phyloP scores from a whole-genome alignment of 2,797 vertebrate species.

The Squalus acanthias region DNA sequence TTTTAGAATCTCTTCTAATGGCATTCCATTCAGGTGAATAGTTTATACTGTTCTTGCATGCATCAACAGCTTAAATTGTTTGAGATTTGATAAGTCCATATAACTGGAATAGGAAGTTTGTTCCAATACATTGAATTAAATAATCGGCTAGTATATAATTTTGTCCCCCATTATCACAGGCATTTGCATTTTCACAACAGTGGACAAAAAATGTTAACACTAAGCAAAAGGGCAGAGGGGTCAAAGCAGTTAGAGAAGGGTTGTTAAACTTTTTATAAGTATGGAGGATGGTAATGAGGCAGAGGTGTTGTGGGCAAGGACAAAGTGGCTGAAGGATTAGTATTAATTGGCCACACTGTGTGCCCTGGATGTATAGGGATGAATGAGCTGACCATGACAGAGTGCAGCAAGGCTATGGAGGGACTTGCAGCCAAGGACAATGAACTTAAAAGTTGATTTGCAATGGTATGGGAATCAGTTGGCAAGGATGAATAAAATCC shows the following conservation, averaged over 20 bases:
- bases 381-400: neutral
- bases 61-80: neutral
- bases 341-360: neutral
- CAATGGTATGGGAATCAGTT: neutral
- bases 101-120: neutral
- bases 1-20: neutral
- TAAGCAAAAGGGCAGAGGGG: neutral
- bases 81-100: neutral
- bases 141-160: neutral
- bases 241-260: neutral
- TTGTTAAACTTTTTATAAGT: neutral
- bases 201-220: neutral
- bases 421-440: neutral
- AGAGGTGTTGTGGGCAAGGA: no score
- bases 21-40: neutral
- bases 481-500: neutral
- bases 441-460: no score
- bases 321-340: neutral
- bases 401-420: neutral
- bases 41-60: neutral
- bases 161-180: neutral
- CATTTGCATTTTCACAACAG: no score
- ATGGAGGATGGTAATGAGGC: neutral
- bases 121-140: neutral
- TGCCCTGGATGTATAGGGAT: no score